Evolutionary conservation across 2,888 invertebrate genomes (phyloP), one percentile per base, ranked within the genome.

Genomic region (Dasysyrphus albostriatus): DNA sequence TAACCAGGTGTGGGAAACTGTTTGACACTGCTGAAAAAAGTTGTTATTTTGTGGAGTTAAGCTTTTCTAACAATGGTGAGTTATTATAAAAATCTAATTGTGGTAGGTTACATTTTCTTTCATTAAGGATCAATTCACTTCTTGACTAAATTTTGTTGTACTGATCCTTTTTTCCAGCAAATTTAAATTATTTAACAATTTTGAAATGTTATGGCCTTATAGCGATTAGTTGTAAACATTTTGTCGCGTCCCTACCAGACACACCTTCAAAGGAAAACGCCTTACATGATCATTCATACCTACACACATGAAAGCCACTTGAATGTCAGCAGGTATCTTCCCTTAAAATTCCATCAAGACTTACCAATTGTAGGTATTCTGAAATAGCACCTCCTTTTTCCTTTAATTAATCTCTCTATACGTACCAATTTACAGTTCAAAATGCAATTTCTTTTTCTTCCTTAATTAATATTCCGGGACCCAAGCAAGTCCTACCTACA

Each of bases 401-500:
- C 19, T 65, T 37, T 67, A 67, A 49, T 49, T 49, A 67, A 67
- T 32, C 67, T 14, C n/a, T 19, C 37, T 19, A 10, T 12, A 39
- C 16, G 16, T 39, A 39, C 6, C 32, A 39, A 69, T 42, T 51
- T 49, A 69, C 34, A 51, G 14, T 5, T 14, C 14, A 47, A 65
- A 65, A 47, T 65, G 34, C 44, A 51, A 37, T 69, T 65, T 24
- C 47, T 42, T 58, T 39, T 49, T 19, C 1, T 70, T 24, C 32
- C 24, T 44, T 65, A 9, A 63, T 72, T 47, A 47, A 16, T 54
- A 37, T 54, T 44, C 24, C 19, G 4, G 16, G 32, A 34, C 37
- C 44, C 34, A 24, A 39, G 44, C 42, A 56, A 58, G 58, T 42
- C 77, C 82, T 73, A 42, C 83, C 83, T 73, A 51, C 72, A 67